A percentile compares a stretch with the other conserved stretches of the same genome.
These are phyloP conservation scores for Ecliptopera silaceata DNA, from an alignment of 2,888 invertebrate species.

Conservation along the genomic window DNA sequence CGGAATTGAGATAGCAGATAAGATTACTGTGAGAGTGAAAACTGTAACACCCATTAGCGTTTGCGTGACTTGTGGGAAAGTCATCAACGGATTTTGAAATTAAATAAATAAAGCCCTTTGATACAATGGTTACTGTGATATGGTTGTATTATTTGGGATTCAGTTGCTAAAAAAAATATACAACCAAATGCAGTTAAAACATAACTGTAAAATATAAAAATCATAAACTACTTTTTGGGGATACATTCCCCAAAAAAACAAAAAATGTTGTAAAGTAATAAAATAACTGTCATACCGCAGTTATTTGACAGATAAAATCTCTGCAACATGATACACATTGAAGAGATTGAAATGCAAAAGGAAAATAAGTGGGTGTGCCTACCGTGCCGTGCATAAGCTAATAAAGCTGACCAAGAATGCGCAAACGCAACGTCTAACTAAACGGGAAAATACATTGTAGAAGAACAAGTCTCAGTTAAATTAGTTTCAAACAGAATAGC, in stretches of 20 bases:
- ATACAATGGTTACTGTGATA: conserved; percentile 7
- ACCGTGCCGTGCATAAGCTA: conserved; percentile 35
- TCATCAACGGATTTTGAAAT: conserved; percentile 49
- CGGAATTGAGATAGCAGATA: conserved; percentile 24
- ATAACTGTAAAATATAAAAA: neutral
- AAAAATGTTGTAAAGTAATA: neutral
- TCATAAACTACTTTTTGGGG: neutral
- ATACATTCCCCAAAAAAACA: neutral
- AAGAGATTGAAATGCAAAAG: conserved; percentile 1
- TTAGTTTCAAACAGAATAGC: neutral
- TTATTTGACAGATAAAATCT: neutral
- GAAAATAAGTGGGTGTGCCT: conserved; percentile 3
- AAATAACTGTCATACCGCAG: neutral
- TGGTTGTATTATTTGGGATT: no score
- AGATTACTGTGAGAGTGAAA: conserved; percentile 43
- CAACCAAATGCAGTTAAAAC: no score
- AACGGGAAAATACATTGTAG: conserved; percentile 47
- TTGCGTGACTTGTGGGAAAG: conserved; percentile 51
- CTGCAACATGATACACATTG: neutral
- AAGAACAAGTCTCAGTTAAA: conserved; percentile 43
- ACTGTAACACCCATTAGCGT: conserved; percentile 56
- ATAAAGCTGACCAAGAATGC: conserved; percentile 28
- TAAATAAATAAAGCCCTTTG: neutral
- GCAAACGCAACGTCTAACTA: conserved; percentile 13
- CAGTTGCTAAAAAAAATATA: no score